These are phyloP conservation scores for Parochlus steinenii DNA, from an alignment of 2,888 invertebrate species.

Conservation along the genomic window DNA sequence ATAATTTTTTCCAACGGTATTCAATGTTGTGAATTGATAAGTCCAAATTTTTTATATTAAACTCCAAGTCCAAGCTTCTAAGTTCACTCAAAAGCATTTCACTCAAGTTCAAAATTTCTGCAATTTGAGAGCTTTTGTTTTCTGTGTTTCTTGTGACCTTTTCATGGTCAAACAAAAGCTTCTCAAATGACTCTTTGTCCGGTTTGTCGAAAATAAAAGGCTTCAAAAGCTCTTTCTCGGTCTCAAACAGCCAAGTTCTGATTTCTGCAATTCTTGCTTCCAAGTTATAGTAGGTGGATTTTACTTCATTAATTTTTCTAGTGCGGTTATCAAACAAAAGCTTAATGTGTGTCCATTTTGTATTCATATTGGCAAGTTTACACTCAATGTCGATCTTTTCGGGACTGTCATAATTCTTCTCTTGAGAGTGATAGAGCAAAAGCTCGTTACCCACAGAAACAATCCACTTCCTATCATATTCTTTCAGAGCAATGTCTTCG, in stretches of 20 bases:
- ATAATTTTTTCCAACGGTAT: slow-evolving; percentile 63
- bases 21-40: slow-evolving; percentile 53
- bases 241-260: slow-evolving; percentile 50
- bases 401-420: slow-evolving; percentile 40
- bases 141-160: slow-evolving; percentile 58
- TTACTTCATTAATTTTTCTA: slow-evolving; percentile 53
- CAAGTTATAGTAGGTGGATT: slow-evolving; percentile 50
- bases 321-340: slow-evolving; percentile 47
- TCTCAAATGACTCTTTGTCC: slow-evolving; percentile 46
- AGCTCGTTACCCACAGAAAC: slow-evolving; percentile 47
- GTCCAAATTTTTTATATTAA: slow-evolving; percentile 50
- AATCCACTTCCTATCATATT: slow-evolving; percentile 65
- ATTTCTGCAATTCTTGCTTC: slow-evolving; percentile 57
- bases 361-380: slow-evolving; percentile 41
- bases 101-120: slow-evolving; percentile 61
- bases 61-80: slow-evolving; percentile 52
- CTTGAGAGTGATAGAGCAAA: slow-evolving; percentile 40
- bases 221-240: slow-evolving; percentile 51
- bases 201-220: slow-evolving; percentile 50
- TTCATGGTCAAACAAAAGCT: slow-evolving; percentile 52
- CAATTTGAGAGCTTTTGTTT: slow-evolving; percentile 57
- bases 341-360: slow-evolving; percentile 50
- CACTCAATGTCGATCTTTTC: slow-evolving; percentile 40
- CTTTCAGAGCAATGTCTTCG: slow-evolving; percentile 56
- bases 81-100: slow-evolving; percentile 60